A percentile compares a stretch with the other conserved stretches of the same genome.
These are phyloP conservation scores for Callorhinus ursinus DNA, from an alignment of 2,113 vertebrate species.

Conservation along the genomic window DNA sequence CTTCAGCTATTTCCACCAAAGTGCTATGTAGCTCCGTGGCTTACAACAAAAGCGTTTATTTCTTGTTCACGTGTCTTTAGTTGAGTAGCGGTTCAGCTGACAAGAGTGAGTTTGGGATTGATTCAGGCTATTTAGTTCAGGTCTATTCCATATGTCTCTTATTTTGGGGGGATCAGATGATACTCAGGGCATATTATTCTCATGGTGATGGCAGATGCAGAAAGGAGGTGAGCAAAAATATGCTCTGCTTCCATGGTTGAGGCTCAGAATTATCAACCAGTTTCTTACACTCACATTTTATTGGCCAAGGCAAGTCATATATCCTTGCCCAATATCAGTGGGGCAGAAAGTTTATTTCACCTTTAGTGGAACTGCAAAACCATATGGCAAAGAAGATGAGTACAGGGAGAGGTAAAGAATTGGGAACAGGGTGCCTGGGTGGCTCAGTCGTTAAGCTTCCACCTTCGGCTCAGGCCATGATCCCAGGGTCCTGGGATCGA, in stretches of 20 bases:
- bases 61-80: not conserved
- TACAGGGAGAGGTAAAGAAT: not conserved
- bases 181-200: not conserved
- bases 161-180: not conserved
- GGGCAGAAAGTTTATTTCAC: not conserved
- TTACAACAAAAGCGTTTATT: conserved; percentile 1
- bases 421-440: not conserved
- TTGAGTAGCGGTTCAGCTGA: not conserved
- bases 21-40: not conserved
- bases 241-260: not conserved
- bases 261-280: not conserved
- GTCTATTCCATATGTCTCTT: not conserved
- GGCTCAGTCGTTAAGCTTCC: no score
- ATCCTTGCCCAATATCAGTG: not conserved
- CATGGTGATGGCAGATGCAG: not conserved
- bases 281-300: not conserved
- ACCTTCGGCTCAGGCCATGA: no score
- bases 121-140: not conserved
- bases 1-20: not conserved
- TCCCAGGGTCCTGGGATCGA: no score
- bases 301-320: not conserved
- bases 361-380: not conserved
- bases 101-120: not conserved
- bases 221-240: not conserved
- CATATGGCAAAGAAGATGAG: not conserved